Conservation (phyloP, 2,888 invertebrate species). For the Allolobophora icterica region DNA sequence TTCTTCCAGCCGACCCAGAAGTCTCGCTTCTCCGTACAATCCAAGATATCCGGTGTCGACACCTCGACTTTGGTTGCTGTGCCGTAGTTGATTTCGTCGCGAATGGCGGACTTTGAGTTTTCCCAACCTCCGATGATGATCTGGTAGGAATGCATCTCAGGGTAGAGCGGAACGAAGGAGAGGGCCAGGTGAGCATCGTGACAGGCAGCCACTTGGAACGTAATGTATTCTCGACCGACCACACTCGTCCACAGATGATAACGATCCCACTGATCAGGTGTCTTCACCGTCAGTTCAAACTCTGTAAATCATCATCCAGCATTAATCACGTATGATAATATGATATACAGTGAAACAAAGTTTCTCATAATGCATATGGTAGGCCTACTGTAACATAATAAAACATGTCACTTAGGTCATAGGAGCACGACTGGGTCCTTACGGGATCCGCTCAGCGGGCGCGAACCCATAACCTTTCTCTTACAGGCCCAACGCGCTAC, state of each 20-base stretch:
- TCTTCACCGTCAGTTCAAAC: constrained; percentile 13
- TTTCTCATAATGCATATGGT: no score
- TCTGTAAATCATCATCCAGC: background rate
- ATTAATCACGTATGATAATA: no score
- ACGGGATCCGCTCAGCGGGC: no score
- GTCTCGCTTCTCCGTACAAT: constrained; percentile 27
- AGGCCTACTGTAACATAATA: no score
- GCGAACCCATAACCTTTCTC: no score
- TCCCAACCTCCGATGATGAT: constrained; percentile 39
- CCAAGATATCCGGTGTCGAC: constrained; percentile 21
- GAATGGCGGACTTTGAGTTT: constrained; percentile 35
- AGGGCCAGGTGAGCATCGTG: constrained; percentile 36
- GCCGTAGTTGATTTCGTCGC: background rate
- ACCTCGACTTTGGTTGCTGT: background rate
- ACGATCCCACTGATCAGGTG: constrained; percentile 31
- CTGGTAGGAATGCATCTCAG: constrained; percentile 30
- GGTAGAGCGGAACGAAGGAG: background rate
- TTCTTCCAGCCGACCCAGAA: constrained; percentile 39
- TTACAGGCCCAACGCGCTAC: no score
- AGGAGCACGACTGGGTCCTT: no score
- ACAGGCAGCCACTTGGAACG: constrained; percentile 37
- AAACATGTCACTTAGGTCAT: no score
- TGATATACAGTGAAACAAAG: no score
- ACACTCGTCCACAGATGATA: constrained; percentile 31
- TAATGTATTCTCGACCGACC: constrained; percentile 26